Evolutionary conservation across 2,797 vertebrate species (phyloP).

Genomic region (Momotus momota): DNA sequence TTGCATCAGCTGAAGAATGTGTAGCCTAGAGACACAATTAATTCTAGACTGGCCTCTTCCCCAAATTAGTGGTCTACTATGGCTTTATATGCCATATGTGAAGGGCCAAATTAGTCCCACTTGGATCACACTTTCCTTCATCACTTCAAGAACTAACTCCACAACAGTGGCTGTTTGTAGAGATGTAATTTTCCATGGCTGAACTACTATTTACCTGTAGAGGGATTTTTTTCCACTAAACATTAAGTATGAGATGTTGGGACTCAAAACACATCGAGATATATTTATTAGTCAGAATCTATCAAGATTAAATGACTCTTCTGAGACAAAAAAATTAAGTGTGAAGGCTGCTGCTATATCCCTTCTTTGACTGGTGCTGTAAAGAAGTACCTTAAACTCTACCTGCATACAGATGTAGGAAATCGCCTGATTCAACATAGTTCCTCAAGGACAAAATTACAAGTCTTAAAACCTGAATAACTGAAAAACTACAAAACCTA

Average conservation of each 20-base stretch:
- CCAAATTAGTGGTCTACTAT: slow-evolving; percentile 12
- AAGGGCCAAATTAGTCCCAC: slow-evolving; percentile 28
- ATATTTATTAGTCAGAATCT: not conserved
- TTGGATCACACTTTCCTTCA: slow-evolving; percentile 21
- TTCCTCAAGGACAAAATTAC: not conserved
- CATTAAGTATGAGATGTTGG: not conserved
- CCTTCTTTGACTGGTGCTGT: not conserved
- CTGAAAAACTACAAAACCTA: not conserved
- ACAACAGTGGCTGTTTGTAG: slow-evolving; percentile 29
- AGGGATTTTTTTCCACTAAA: slow-evolving; percentile 24
- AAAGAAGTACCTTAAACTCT: not conserved
- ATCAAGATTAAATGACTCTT: not conserved
- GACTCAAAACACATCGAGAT: not conserved
- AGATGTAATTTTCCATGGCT: slow-evolving; percentile 36
- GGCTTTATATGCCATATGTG: slow-evolving; percentile 48
- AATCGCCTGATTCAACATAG: not conserved
- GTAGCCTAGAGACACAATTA: slow-evolving; percentile 70
- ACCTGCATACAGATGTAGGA: not conserved
- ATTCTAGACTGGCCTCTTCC: slow-evolving; percentile 39
- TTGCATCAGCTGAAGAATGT: slow-evolving; percentile 54
- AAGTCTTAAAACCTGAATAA: not conserved
- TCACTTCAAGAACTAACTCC: slow-evolving; percentile 9
- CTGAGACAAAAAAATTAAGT: not conserved
- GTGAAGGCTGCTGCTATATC: not conserved
- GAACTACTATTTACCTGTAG: not conserved